Evolutionary conservation across 1,140 invertebrate genomes (phyloP), one percentile per base, ranked within the genome.

Genomic region (Drosophila elegans): DNA sequence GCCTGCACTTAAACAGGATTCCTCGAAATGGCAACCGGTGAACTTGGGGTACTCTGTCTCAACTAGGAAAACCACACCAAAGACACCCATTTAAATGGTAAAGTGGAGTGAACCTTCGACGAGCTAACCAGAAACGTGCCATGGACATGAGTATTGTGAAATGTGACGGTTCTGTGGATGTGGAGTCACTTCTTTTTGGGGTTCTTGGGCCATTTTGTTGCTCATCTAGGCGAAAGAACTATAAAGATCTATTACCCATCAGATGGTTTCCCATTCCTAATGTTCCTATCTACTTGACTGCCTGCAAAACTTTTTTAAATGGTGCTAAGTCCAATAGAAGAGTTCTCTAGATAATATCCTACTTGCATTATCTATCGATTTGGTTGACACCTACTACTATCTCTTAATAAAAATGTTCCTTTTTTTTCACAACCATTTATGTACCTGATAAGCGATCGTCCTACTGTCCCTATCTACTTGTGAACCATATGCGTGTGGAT

Each of bases 161-260:
- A 48, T 51, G 46, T 34, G 32, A 27, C 5, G 29, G 60, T 42
- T 9, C 29, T 49, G n/a, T 59, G 12, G 29, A 25, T 62, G 36
- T 54, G 63, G 71, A 83, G 80, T 83, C 80, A 85, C 79, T 84
- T 67, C 68, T 85, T 85, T 85, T 85, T 10, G 53, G 57, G 63
- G 79, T 61, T 80, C 77, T 81, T 67, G 64, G n/a, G 49, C 60
- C 69, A 74, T 78, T 69, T 78, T 78, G 74, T 67, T 67, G 73
- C 74, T 55, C 73, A 67, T 60, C 83, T 74, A 78, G 21, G 16
- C 56, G 10, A 60, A 49, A 29, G n/a, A 16, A 39, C 34, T 29
- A 59, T 57, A 57, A 41, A 41, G 11, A 29, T 27, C 27, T 25
- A 49, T n/a, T 21, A 61, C 45, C 36, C 39, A 25, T 10, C n/a